A percentile compares a stretch with the other conserved stretches of the same genome.
These are phyloP conservation scores for Petrocephalus sullivani DNA, from an alignment of 2,797 vertebrate species.

Conservation along the genomic window DNA sequence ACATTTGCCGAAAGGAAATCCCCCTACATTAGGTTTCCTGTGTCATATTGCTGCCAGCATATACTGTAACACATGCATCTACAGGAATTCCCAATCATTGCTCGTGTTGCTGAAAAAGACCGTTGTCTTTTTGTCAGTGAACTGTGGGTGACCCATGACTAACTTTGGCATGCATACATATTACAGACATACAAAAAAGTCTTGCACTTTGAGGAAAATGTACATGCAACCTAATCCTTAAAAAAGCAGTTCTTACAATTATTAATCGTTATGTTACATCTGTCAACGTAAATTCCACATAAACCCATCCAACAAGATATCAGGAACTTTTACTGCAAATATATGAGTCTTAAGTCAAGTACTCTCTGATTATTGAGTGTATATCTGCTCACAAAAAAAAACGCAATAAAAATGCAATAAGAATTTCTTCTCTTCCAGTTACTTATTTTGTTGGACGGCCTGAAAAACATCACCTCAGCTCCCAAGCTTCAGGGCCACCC, in stretches of 20 bases:
- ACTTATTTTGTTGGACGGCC: not conserved
- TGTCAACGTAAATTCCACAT: not conserved
- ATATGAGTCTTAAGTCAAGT: not conserved
- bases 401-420: not conserved
- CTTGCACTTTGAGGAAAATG: not conserved
- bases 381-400: not conserved
- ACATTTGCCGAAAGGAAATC: conserved; percentile 30
- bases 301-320: not conserved
- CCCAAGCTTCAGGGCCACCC: not conserved
- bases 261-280: not conserved
- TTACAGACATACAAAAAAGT: not conserved
- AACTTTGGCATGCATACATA: not conserved
- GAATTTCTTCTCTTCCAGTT: not conserved
- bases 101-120: not conserved
- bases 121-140: not conserved
- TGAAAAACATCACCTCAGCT: not conserved
- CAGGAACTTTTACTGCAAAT: not conserved
- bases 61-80: not conserved
- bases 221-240: not conserved
- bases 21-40: not conserved
- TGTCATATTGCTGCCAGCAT: not conserved
- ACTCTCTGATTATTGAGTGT: not conserved
- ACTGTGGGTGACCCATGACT: not conserved
- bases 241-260: not conserved
- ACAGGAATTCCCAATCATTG: not conserved